Percentiles rank a stretch among this genome's conserved stretches.
phyloP scores from a whole-genome alignment of 92 coral and sea anemone species.

The Heliopora coerulea region DNA sequence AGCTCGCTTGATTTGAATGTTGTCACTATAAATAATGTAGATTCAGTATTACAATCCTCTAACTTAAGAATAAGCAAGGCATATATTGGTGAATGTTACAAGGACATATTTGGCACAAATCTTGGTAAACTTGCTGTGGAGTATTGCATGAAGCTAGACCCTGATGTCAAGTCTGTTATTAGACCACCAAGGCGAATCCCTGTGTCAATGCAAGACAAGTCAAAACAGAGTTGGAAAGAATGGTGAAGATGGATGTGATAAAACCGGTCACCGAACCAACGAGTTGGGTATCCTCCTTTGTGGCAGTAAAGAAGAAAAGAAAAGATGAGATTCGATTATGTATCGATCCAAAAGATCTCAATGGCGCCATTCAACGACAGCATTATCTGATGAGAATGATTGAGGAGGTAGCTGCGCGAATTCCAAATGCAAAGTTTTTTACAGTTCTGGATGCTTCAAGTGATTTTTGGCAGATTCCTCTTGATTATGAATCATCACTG shows the following conservation, averaged over 20 bases:
- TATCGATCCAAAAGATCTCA: conserved; percentile 28
- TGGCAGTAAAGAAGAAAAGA: conserved; percentile 35
- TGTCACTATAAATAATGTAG: conserved; percentile 42
- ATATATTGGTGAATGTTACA: not conserved
- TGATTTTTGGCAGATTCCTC: conserved; percentile 35
- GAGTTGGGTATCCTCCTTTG: conserved; percentile 32
- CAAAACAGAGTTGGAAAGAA: conserved; percentile 42
- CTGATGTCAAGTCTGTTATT: conserved; percentile 36
- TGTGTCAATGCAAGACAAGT: conserved; percentile 37
- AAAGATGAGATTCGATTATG: conserved; percentile 36
- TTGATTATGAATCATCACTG: conserved; percentile 34
- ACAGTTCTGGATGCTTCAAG: conserved; percentile 43
- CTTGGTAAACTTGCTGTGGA: conserved; percentile 33
- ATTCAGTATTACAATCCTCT: conserved; percentile 15
- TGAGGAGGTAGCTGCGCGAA: conserved; percentile 35
- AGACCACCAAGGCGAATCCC: conserved; percentile 45
- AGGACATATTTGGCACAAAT: conserved; percentile 1
- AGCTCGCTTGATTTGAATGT: conserved; percentile 41
- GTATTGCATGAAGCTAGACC: conserved; percentile 38
- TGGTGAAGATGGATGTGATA: conserved; percentile 37
- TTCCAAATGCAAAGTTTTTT: conserved; percentile 34
- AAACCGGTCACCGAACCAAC: conserved; percentile 20
- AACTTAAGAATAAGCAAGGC: not conserved
- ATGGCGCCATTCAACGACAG: conserved; percentile 21
- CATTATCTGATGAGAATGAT: conserved; percentile 36